Evolutionary conservation across 2,888 invertebrate genomes (phyloP).

Genomic region (Melikaiella ostensackeni): DNA sequence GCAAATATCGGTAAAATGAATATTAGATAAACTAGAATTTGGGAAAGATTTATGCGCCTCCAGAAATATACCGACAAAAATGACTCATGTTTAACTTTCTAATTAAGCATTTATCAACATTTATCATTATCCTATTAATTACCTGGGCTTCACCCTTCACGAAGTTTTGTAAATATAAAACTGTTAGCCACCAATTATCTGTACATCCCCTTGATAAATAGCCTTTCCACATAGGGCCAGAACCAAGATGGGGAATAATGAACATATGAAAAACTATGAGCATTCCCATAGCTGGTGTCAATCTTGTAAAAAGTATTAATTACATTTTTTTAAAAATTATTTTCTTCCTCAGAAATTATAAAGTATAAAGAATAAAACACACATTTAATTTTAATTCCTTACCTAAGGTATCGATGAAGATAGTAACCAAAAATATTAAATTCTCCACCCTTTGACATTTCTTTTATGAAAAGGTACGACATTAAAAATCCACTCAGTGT

Average conservation of each 20-base stretch:
- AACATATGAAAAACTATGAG: constrained; percentile 69
- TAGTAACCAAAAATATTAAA: constrained; percentile 75
- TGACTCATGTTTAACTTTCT: too few species aligned
- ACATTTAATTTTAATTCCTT: constrained; percentile 18
- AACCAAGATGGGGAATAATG: constrained; percentile 76
- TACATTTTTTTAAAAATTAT: too few species aligned
- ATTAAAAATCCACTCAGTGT: constrained; percentile 76
- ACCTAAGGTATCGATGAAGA: constrained; percentile 77
- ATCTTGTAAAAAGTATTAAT: constrained; percentile 62
- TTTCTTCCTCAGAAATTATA: constrained; percentile 44
- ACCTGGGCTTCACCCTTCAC: constrained; percentile 72
- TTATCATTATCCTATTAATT: constrained; percentile 13
- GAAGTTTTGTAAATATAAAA: constrained; percentile 78
- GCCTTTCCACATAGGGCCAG: constrained; percentile 76
- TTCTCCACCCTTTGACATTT: constrained; percentile 66
- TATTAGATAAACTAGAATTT: too few species aligned
- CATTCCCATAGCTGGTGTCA: constrained; percentile 80
- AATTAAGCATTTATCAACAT: too few species aligned
- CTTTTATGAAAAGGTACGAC: constrained; percentile 73
- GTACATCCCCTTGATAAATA: constrained; percentile 63
- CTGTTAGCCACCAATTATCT: constrained; percentile 77
- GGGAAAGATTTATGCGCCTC: not conserved
- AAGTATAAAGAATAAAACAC: too few species aligned
- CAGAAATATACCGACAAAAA: too few species aligned
- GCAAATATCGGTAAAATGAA: too few species aligned